Evolutionary conservation across 2,797 vertebrate species (phyloP).

Genomic region (Dermochelys coriacea): DNA sequence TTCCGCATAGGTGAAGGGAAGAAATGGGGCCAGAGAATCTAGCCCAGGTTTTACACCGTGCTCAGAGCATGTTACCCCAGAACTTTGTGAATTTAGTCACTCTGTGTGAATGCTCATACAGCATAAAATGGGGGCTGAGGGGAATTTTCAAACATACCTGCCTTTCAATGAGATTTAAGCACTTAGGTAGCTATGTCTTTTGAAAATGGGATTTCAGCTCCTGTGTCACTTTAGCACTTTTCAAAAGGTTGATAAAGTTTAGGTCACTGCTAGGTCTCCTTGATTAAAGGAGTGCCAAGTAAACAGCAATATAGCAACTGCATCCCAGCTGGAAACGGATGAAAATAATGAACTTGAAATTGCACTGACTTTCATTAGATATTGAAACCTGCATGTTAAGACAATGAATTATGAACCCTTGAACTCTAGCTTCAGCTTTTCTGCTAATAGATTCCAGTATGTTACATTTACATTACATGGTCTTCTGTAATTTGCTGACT

Average conservation of each 20-base stretch:
- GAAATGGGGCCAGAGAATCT: background rate
- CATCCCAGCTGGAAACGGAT: fast-evolving
- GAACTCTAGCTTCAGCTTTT: background rate
- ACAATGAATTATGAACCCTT: background rate
- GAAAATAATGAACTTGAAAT: background rate
- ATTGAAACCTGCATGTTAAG: background rate
- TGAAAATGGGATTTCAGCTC: background rate
- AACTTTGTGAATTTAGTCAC: background rate
- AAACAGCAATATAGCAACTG: background rate
- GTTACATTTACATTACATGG: background rate
- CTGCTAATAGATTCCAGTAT: background rate
- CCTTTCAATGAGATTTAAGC: background rate
- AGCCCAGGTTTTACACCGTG: background rate
- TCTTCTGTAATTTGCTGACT: background rate
- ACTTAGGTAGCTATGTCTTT: background rate
- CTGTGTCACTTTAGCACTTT: background rate
- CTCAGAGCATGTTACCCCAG: background rate
- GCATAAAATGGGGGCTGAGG: background rate
- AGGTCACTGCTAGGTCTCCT: background rate
- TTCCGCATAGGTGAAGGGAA: fast-evolving
- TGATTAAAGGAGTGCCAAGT: background rate
- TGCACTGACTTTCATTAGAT: background rate
- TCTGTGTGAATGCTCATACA: background rate
- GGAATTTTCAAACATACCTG: background rate
- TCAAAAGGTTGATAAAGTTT: background rate